Evolutionary conservation across 2,113 vertebrate species (phyloP), one percentile per base, ranked within the genome.

Genomic region (Rana temporaria): DNA sequence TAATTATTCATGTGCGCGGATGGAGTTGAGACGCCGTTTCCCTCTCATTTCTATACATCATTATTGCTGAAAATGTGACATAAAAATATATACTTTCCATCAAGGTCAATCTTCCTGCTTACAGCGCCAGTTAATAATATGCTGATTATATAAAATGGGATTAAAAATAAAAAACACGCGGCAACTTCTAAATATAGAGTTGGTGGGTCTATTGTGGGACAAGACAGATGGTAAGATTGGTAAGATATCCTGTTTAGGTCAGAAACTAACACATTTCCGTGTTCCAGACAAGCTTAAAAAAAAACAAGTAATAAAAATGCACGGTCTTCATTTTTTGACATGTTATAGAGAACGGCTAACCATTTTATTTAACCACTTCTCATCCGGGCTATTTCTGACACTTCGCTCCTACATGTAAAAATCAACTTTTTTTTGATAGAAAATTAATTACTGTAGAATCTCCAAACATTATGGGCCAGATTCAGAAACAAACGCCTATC

Each of bases 181-280:
- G 79, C 79, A 81, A 56, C 59, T 81, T 81, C 65, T 81, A 71
- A 34, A 72, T 64, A 53, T 64, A 65, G 69, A 56, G 15, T 18
- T 19, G 5, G 12, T 24, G 22, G 42, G 9, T 42, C 22, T 55
- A 73, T 56, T 20, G 26, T 81, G 8, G 65, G 59, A 18, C 60
- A 65, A 55, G 24, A 18, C 59, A 81, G 57, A 81, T 73, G 68
- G 79, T n/a, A n/a, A n/a, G n/a, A n/a, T 34, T 56, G 8, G 6
- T 5, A 15, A 15, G 48, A 6, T n/a, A 65, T 68, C 63, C n/a
- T 71, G 67, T 52, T 63, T 53, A 73, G 69, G 59, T 73, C 69
- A 65, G 59, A 65, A 8, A n/a, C 69, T 34, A 53, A 32, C 48
- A 18, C 72, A 59, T 72, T 64, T 72, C 16, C 9, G 30, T 72